Conservation (phyloP, 2,888 invertebrate genomes). For the Lordiphosa fenestrarum region DNA sequence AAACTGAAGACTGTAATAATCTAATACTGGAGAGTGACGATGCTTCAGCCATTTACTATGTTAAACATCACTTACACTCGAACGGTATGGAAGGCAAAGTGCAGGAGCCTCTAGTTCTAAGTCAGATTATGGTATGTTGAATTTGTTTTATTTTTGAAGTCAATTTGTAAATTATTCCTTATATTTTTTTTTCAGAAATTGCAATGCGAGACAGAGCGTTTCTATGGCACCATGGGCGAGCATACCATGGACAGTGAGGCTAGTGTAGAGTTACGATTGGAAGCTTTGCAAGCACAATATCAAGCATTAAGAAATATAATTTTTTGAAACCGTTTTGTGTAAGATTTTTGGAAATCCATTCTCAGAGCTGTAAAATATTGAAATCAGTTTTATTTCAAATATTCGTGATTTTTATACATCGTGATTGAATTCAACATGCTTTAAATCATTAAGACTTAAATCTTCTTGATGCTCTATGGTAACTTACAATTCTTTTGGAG, state of each 20-base stretch:
- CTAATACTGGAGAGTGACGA: constrained; percentile 37
- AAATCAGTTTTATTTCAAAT: too few relatives aligned
- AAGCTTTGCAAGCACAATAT: constrained; percentile 61
- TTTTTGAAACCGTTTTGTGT: constrained; percentile 31
- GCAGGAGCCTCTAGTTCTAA: constrained; percentile 12
- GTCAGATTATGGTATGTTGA: constrained; percentile 44
- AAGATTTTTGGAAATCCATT: too few relatives aligned
- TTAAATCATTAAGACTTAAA: too few relatives aligned
- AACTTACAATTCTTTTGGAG: too few relatives aligned
- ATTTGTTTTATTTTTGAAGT: too few relatives aligned
- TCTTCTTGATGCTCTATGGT: too few relatives aligned
- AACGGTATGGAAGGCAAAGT: constrained; percentile 14
- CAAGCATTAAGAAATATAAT: constrained; percentile 52
- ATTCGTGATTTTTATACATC: too few relatives aligned
- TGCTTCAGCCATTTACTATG: constrained; percentile 51
- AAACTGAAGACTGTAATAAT: background rate
- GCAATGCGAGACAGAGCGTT: constrained; percentile 64
- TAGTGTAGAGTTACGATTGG: constrained; percentile 48
- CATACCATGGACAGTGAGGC: constrained; percentile 15
- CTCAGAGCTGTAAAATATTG: too few relatives aligned
- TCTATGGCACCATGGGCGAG: constrained; percentile 45
- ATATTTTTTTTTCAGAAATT: constrained; percentile 52
- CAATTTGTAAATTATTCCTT: too few relatives aligned
- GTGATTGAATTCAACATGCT: too few relatives aligned
- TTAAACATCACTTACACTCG: constrained; percentile 53